Evolutionary conservation across 2,113 vertebrate genomes (phyloP).

Genomic region (Rhinoptilus africanus): DNA sequence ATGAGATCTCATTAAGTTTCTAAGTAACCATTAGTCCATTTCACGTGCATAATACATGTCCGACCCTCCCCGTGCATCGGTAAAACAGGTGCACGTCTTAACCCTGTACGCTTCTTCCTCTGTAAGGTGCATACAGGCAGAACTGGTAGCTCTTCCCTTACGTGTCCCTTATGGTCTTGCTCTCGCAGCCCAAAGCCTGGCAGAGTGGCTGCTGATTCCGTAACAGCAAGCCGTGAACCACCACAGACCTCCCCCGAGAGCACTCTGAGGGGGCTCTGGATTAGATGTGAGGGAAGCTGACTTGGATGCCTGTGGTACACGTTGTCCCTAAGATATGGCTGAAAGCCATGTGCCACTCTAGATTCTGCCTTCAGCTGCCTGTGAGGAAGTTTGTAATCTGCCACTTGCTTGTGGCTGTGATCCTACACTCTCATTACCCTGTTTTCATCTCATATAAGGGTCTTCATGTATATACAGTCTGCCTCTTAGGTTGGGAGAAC

Average conservation of each 20-base stretch:
- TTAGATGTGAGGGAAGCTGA: background rate
- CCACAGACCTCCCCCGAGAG: background rate
- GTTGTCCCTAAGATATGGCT: background rate
- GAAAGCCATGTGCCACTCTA: background rate
- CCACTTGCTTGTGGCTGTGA: background rate
- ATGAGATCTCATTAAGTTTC: background rate
- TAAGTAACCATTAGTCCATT: background rate
- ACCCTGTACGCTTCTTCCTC: background rate
- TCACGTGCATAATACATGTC: background rate
- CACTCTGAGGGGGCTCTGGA: background rate
- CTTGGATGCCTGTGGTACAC: background rate
- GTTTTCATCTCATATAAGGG: background rate
- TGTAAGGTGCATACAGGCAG: background rate
- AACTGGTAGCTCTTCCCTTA: background rate
- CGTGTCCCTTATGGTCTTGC: background rate
- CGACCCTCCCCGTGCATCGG: background rate
- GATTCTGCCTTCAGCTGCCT: background rate
- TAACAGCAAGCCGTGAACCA: background rate
- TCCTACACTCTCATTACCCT: background rate
- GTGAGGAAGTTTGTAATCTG: background rate
- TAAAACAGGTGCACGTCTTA: background rate
- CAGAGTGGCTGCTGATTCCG: accelerated
- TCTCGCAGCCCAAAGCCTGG: background rate
- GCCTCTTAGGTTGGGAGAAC: background rate
- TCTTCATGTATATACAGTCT: background rate